Conservation (phyloP, 2,113 vertebrate genomes). For the Ammodytes marinus region DNA sequence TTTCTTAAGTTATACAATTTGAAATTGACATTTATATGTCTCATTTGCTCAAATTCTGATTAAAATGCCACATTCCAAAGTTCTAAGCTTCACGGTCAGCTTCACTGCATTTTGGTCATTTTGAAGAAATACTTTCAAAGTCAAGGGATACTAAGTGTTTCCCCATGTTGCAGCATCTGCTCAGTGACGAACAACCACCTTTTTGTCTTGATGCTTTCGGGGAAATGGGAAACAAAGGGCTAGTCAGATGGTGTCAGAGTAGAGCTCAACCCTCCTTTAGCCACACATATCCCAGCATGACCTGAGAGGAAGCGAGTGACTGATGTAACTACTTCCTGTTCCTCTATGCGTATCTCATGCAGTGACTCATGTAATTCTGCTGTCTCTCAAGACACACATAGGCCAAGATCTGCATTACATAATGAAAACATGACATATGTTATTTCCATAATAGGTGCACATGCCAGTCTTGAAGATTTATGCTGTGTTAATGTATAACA, state of each 20-base stretch:
- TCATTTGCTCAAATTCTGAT: background rate
- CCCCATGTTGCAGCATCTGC: constrained; percentile 47
- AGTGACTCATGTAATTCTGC: constrained; percentile 20
- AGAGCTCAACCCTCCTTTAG: constrained; percentile 32
- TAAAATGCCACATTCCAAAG: background rate
- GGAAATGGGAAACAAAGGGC: constrained; percentile 53
- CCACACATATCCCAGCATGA: constrained; percentile 33
- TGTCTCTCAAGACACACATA: constrained; percentile 16
- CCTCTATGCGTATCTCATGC: constrained; percentile 20
- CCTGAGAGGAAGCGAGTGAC: constrained; percentile 37
- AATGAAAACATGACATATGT: constrained; percentile 30
- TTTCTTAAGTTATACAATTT: background rate
- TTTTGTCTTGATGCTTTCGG: constrained; percentile 31
- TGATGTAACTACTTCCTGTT: constrained; percentile 44
- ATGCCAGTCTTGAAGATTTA: constrained; percentile 15
- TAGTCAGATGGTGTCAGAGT: constrained; percentile 45
- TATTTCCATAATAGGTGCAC: background rate
- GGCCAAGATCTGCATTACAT: constrained; percentile 27
- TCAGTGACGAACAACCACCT: constrained; percentile 34
- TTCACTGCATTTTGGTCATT: constrained; percentile 5
- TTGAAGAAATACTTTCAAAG: constrained; percentile 1
- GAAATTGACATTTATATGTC: background rate
- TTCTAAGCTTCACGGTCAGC: background rate
- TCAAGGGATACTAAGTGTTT: constrained; percentile 36
- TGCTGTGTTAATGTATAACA: constrained; percentile 19